Conservation (phyloP, 2,888 invertebrate genomes). For the Nemurella pictetii region DNA sequence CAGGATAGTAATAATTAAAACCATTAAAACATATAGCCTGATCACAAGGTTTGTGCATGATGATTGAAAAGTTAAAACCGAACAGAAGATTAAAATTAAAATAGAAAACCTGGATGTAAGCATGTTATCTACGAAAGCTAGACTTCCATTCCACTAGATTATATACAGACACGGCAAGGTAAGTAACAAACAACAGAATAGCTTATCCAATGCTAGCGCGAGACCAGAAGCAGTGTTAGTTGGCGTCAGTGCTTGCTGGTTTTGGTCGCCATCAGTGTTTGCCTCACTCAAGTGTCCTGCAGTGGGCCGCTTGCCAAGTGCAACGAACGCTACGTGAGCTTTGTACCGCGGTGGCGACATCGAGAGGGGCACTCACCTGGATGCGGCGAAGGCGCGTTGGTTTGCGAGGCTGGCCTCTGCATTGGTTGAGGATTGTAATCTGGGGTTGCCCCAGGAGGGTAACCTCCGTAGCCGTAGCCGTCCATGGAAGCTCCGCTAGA, state of each 20-base stretch:
- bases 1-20: background rate
- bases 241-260: conserved; percentile 26
- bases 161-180: background rate
- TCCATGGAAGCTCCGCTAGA: conserved; percentile 77
- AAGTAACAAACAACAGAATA: background rate
- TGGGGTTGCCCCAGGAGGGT: conserved; percentile 60
- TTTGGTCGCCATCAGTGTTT: background rate
- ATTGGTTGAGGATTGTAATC: conserved; percentile 69
- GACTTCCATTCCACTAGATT: conserved; percentile 15
- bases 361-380: conserved; percentile 57
- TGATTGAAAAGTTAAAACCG: conserved; percentile 11
- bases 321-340: background rate
- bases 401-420: conserved; percentile 72
- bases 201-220: background rate
- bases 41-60: conserved; percentile 16
- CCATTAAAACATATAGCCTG: background rate
- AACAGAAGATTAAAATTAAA: background rate
- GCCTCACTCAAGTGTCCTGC: background rate
- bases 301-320: background rate
- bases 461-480: conserved; percentile 63
- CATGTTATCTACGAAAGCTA: conserved; percentile 22
- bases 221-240: conserved; percentile 17
- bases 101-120: background rate
- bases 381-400: conserved; percentile 65
- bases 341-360: background rate